These are phyloP conservation scores for Coccyzus lansbergi DNA, from an alignment of 2,797 vertebrate genomes.

Conservation along the genomic window DNA sequence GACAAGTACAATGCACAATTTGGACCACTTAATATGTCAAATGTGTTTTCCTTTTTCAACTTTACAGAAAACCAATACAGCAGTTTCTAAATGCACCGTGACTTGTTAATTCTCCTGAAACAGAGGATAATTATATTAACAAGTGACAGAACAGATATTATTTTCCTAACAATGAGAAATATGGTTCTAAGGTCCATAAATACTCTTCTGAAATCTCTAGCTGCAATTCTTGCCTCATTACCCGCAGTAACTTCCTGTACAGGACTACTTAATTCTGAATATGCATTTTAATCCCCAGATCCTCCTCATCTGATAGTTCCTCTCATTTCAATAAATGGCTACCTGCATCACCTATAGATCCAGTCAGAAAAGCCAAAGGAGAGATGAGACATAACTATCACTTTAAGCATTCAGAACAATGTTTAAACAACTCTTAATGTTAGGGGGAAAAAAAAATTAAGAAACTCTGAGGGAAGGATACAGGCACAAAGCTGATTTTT, in stretches of 20 bases:
- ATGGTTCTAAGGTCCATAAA: constrained; percentile 24
- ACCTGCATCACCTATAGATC: neutral
- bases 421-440: neutral
- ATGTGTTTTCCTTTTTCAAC: neutral
- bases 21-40: neutral
- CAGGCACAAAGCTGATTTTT: neutral
- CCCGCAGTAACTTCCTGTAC: neutral
- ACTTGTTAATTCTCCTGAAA: constrained; percentile 38
- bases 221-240: constrained; percentile 19
- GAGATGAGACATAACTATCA: neutral
- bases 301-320: neutral
- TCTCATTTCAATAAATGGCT: neutral
- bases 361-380: neutral
- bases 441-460: neutral
- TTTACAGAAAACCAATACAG: neutral
- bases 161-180: constrained; percentile 23
- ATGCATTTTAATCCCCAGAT: neutral
- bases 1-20: neutral
- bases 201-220: neutral
- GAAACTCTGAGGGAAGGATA: neutral
- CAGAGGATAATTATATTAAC: constrained; percentile 37
- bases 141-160: constrained; percentile 18
- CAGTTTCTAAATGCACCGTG: neutral
- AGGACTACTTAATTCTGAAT: neutral
- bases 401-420: neutral